Base-by-base conservation (phyloP, 2,888 invertebrate species). In the Ditylenchus weischeri region DNA sequence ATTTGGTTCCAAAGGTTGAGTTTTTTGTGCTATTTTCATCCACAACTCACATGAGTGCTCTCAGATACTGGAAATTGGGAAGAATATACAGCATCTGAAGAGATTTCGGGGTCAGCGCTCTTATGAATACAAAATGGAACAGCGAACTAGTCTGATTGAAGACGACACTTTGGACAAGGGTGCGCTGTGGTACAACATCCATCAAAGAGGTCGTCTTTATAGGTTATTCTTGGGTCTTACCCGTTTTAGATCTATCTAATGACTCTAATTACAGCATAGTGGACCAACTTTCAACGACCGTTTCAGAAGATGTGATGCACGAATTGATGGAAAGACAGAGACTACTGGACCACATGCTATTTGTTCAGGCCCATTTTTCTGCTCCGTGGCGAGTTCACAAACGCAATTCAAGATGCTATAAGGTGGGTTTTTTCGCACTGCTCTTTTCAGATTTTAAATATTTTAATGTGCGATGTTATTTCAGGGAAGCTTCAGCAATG, bases 21-120 rank as follows among this genome's bases (percentile, higher is more conserved):
- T 38, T 38, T 38, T 38, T 43, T 13, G 8, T 13, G 1, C 43
- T 8, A 10, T 43, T 43, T 15, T 15, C 8, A 8, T 13, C 43
- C 11, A 8, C 15, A 13, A 8, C 15, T 23, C 50, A 6, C 21
- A 18, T 13, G 57, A 2, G 4, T 18, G 57, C 7, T 64, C 64
- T 64, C 7, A 66, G 66, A 63, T 66, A 23, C 38, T 66, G 35
- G 62, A 62, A 18, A 66, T 66, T 62, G 66, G 66, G 13, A 65
- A 19, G 21, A 66, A 66, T 38, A 62, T 66, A 3, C 54, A 63
- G 21, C 54, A 62, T 13, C 62, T 66, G 15, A 62, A 62, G 47
- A 19, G 38, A 7, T 57, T 66, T 23, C 66, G 66, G 1, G 23
- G 54, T n/a, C 47, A 38, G 43, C 50, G 21, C 10, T 50, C 29